These are phyloP conservation scores for Meteorus cinctellus DNA, from an alignment of 2,888 invertebrate species.

Conservation along the genomic window DNA sequence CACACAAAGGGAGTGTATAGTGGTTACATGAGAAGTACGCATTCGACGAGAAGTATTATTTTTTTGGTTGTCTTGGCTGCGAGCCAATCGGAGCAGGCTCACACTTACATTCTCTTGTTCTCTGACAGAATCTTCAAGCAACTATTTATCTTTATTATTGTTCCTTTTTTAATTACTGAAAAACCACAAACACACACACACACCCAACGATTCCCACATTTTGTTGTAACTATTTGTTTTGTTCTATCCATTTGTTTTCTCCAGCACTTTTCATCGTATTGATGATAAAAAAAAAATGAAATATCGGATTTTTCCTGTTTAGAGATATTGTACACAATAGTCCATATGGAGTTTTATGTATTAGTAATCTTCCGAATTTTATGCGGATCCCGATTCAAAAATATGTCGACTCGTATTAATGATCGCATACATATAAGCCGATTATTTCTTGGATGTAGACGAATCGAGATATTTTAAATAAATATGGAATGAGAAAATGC, in stretches of 20 bases:
- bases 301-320: neutral
- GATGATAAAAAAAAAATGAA: neutral
- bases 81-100: conserved; percentile 25
- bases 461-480: too few species aligned
- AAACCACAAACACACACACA: conserved; percentile 16
- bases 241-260: neutral
- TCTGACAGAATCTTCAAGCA: conserved; percentile 1
- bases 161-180: conserved; percentile 27
- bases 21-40: conserved; percentile 8
- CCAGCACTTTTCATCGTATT: neutral
- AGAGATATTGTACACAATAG: neutral
- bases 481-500: too few species aligned
- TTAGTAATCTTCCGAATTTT: neutral
- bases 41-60: conserved; percentile 12
- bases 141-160: conserved; percentile 8
- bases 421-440: neutral
- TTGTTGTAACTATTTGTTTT: neutral
- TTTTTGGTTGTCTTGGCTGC: conserved; percentile 11
- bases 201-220: neutral
- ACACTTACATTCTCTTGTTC: conserved; percentile 22
- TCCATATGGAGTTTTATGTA: neutral
- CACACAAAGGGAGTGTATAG: conserved; percentile 2
- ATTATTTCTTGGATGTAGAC: neutral
- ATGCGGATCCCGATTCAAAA: neutral
- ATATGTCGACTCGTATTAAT: neutral